Conservation (phyloP, 1,140 invertebrate species). For the Bilobella aurantiaca region DNA sequence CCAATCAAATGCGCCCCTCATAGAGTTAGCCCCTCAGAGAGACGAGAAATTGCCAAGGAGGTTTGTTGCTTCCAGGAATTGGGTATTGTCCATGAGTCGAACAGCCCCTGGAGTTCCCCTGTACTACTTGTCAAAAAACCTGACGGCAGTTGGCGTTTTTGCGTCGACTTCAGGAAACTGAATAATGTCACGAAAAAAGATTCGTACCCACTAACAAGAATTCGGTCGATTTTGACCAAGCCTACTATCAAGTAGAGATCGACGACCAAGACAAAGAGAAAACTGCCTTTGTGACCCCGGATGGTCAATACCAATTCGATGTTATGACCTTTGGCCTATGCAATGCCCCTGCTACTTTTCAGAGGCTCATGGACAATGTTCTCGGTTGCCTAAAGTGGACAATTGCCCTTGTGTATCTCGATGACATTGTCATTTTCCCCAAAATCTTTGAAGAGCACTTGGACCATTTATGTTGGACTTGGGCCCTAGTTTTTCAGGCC, state of each 20-base stretch:
- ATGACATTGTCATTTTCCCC: conserved; percentile 32
- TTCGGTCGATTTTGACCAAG: conserved; percentile 37
- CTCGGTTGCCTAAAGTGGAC: conserved; percentile 23
- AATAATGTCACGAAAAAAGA: conserved; percentile 39
- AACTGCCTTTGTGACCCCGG: conserved; percentile 33
- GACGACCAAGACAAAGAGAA: conserved; percentile 31
- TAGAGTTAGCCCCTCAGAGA: too few relatives aligned
- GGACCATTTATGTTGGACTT: conserved; percentile 8
- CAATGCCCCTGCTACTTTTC: conserved; percentile 35
- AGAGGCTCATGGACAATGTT: conserved; percentile 38
- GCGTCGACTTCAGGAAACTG: conserved; percentile 37
- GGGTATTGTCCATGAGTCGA: too few relatives aligned
- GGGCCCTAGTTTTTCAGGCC: conserved; percentile 1
- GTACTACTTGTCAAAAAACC: background rate
- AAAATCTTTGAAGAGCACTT: conserved; percentile 12
- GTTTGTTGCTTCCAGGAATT: too few relatives aligned
- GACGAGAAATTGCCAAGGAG: too few relatives aligned
- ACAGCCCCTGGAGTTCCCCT: background rate
- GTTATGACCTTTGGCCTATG: conserved; percentile 40
- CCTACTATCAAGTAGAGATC: conserved; percentile 40
- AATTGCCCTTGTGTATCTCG: conserved; percentile 33
- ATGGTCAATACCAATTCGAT: conserved; percentile 10
- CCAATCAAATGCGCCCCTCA: too few relatives aligned
- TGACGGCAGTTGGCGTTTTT: conserved; percentile 22
- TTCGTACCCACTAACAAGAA: conserved; percentile 40